Evolutionary conservation across 2,888 invertebrate genomes (phyloP).

Genomic region (Thymelicus acteon): DNA sequence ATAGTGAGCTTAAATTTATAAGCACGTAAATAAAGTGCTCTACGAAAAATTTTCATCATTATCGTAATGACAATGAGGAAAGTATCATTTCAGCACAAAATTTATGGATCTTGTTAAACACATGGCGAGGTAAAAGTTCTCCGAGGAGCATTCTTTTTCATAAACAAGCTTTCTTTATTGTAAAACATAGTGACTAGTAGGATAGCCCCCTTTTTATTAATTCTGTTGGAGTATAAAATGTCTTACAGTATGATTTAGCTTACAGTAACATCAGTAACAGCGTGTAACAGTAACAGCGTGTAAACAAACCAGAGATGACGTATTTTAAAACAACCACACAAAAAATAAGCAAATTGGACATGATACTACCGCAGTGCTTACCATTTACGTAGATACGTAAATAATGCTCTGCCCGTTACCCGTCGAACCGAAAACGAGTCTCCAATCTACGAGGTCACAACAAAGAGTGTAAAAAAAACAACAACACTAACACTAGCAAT

Average conservation of each 20-base stretch:
- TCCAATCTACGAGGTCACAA: slow-evolving; percentile 38
- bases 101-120: slow-evolving; percentile 33
- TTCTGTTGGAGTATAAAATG: too few species aligned
- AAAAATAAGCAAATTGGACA: neutral
- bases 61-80: slow-evolving; percentile 63
- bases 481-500: slow-evolving; percentile 64
- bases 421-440: slow-evolving; percentile 25
- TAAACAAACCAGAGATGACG: too few species aligned
- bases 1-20: neutral
- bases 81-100: slow-evolving; percentile 50
- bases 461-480: slow-evolving; percentile 54
- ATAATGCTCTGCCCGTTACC: slow-evolving; percentile 2
- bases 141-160: slow-evolving; percentile 19
- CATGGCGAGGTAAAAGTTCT: slow-evolving; percentile 20
- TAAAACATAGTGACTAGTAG: neutral
- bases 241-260: neutral
- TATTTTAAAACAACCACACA: too few species aligned
- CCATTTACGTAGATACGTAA: slow-evolving; percentile 4
- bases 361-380: neutral
- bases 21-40: slow-evolving; percentile 42
- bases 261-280: neutral
- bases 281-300: too few species aligned
- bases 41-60: slow-evolving; percentile 58
- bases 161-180: slow-evolving; percentile 9
- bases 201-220: too few species aligned